A percentile compares a stretch with the other conserved stretches of the same genome.
Conservation (phyloP, 2,113 vertebrate genomes). For the Dendrocopos noguchii region DNA sequence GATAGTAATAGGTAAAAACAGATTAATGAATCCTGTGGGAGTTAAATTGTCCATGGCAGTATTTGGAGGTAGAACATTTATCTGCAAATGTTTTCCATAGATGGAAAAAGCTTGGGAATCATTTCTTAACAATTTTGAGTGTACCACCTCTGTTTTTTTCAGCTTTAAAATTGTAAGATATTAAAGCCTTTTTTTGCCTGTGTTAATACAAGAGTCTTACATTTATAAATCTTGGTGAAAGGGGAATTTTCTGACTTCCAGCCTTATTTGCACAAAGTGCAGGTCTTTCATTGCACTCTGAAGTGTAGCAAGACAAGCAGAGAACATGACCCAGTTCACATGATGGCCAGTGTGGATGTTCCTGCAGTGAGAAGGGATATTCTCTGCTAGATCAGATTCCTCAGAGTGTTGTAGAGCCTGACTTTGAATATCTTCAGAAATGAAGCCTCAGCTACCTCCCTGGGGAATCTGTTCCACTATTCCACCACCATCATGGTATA, state of each 20-base stretch:
- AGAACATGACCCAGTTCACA: accelerated
- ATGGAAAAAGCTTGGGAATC: accelerated
- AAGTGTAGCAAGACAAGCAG: background rate
- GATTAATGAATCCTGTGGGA: background rate
- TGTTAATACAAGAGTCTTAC: accelerated
- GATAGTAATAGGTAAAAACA: background rate
- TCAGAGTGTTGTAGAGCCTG: too few relatives aligned
- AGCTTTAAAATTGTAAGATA: background rate
- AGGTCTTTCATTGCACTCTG: background rate
- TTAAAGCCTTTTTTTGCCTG: accelerated
- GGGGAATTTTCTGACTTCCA: background rate
- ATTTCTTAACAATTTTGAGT: background rate
- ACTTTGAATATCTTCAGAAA: too few relatives aligned
- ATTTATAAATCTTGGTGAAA: background rate
- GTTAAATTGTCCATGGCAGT: background rate
- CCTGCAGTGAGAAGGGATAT: too few relatives aligned
- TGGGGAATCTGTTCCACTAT: too few relatives aligned
- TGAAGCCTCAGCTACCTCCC: too few relatives aligned
- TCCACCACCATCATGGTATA: too few relatives aligned
- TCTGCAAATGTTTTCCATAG: background rate
- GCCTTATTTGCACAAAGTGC: background rate
- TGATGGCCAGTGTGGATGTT: accelerated
- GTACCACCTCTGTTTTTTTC: background rate
- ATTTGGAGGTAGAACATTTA: background rate
- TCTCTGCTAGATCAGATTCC: too few relatives aligned